Evolutionary conservation across 1,140 invertebrate species (phyloP), one percentile per base, ranked within the genome.

Genomic region (Leucophenga varia): DNA sequence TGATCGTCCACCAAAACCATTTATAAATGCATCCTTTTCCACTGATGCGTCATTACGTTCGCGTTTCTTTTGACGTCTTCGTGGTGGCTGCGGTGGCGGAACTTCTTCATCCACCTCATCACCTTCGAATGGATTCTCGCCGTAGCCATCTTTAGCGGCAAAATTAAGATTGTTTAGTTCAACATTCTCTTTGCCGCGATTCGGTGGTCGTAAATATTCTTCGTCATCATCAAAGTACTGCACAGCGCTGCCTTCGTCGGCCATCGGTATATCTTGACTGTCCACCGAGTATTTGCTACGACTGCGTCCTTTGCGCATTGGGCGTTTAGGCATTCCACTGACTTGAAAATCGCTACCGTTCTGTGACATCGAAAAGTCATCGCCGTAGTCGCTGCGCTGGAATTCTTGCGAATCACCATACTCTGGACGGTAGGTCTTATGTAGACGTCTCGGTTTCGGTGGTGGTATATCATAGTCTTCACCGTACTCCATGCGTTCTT

Each of bases 1-100:
- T 64, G 65, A 73, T 61, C 71, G 56, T 52, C 61, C 64, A 70
- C 70, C 58, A 53, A 76, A 73, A 46, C 76, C 75, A 40, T 73
- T 77, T 16, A 75, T 58, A 43, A 78, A 77, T 9, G 77, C 79
- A 48, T 79, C 77, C 47, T 74, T 77, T 46, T 79, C 77, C 1
- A 67, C 53, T 47, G 77, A 57, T 61, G 50, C 54, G 55, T 78
- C 57, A 60, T 78, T 47, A 28, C 59, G 54, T 54, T 63, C 57
- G 54, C 69, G 69, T 47, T 64, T 72, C 67, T 74, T 75, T 20
- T 75, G 72, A 34, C 74, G 73, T 28, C 72, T 60, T 16, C 61
- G 54, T 10, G 76, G 63, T 35, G 63, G 64, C 48, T 74, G 71
- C 16, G 57, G 63, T 7, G 48, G 52, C 3, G 17, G 30, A 18